A percentile compares a stretch with the other conserved stretches of the same genome.
phyloP scores from a whole-genome alignment of 1,140 invertebrate species.

The Goniozus legneri region DNA sequence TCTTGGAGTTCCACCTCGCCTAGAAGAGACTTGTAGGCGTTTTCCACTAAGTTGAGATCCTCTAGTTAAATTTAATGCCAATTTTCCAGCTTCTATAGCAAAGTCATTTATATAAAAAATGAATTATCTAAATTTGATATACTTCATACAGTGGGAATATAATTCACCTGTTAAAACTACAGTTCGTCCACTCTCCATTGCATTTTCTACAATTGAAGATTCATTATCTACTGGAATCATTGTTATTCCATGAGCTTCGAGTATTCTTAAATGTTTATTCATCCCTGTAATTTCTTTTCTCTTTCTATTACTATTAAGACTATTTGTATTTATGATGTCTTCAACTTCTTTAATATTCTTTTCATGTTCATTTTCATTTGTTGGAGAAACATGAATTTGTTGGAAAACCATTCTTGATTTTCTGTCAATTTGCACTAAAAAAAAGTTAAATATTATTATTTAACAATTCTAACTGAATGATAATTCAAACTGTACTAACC shows the following conservation, averaged over 20 bases:
- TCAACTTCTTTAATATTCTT: constrained; percentile 36
- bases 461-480: too few species aligned
- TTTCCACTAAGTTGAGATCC: constrained; percentile 36
- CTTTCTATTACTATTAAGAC: constrained; percentile 34
- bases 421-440: constrained; percentile 29
- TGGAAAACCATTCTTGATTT: constrained; percentile 45
- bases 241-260: constrained; percentile 77
- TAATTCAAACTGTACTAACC: background rate
- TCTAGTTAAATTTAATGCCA: constrained; percentile 65
- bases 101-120: background rate
- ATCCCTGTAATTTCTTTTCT: constrained; percentile 39
- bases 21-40: constrained; percentile 36
- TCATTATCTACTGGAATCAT: constrained; percentile 71
- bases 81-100: constrained; percentile 67
- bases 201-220: constrained; percentile 69
- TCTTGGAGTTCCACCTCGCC: constrained; percentile 32
- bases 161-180: constrained; percentile 68
- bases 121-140: background rate
- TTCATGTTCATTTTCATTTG: constrained; percentile 39
- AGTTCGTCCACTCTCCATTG: constrained; percentile 76
- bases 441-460: background rate
- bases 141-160: background rate
- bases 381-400: constrained; percentile 37
- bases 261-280: constrained; percentile 59
- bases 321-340: constrained; percentile 30